Percentiles rank a stretch among this genome's conserved stretches.
phyloP scores from a whole-genome alignment of 2,113 vertebrate species.

The Athene noctua region DNA sequence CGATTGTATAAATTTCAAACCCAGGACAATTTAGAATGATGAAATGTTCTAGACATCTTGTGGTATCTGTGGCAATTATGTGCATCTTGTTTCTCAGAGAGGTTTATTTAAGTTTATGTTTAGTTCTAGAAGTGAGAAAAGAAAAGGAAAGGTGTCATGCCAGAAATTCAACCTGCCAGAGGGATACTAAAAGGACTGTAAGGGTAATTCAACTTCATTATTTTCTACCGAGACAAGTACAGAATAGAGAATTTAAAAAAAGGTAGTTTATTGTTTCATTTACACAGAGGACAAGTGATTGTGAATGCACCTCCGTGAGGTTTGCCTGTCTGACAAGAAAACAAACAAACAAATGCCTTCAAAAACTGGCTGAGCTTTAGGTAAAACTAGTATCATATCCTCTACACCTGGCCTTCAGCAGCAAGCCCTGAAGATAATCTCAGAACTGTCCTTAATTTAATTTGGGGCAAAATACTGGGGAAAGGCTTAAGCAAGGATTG shows the following conservation, averaged over 20 bases:
- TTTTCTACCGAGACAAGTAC: background rate
- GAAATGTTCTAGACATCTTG: background rate
- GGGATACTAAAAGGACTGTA: background rate
- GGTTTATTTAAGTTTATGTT: slow-evolving; percentile 14
- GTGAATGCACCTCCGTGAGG: background rate
- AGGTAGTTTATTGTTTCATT: background rate
- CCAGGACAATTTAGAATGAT: background rate
- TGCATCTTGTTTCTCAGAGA: background rate
- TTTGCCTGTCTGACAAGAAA: background rate
- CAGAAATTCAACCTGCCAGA: background rate
- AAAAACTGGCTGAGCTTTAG: fast-evolving
- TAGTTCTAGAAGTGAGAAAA: background rate
- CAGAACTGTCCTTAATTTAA: slow-evolving; percentile 10
- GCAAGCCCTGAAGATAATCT: background rate
- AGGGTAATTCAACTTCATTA: background rate
- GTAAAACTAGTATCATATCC: background rate
- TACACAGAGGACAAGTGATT: background rate
- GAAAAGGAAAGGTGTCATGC: background rate
- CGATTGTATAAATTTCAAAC: slow-evolving; percentile 18
- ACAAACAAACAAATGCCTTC: background rate
- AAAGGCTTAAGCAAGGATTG: background rate
- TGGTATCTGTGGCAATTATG: slow-evolving; percentile 8
- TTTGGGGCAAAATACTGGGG: slow-evolving; percentile 1
- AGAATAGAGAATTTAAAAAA: background rate
- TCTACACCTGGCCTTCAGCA: background rate